Conservation (phyloP, 1,140 invertebrate genomes). For the Leptonema lineaticorne region DNA sequence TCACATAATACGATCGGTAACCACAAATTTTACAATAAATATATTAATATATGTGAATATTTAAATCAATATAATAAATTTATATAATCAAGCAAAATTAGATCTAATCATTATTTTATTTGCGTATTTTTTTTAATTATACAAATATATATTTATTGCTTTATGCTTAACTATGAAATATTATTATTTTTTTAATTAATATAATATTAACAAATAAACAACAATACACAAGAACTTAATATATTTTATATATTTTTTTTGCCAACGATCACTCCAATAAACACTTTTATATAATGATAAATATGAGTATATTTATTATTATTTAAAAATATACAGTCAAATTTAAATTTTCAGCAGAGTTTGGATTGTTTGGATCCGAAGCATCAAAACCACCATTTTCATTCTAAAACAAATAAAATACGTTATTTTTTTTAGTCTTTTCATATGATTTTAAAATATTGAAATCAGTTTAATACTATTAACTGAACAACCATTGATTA, state of each 20-base stretch:
- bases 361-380: slow-evolving; percentile 50
- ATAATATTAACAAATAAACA: too few species aligned
- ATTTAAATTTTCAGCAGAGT: slow-evolving; percentile 56
- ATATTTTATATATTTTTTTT: not conserved
- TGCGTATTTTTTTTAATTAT: not conserved
- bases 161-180: too few species aligned
- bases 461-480: too few species aligned
- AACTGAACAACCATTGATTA: too few species aligned
- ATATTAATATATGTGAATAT: not conserved
- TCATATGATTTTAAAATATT: too few species aligned
- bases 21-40: slow-evolving; percentile 14
- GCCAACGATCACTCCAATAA: not conserved
- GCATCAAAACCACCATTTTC: slow-evolving; percentile 34
- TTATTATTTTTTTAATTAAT: too few species aligned
- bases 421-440: too few species aligned
- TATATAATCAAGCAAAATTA: not conserved
- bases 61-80: not conserved
- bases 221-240: too few species aligned
- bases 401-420: slow-evolving; percentile 30
- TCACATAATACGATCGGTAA: slow-evolving; percentile 2
- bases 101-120: too few species aligned
- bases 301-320: not conserved
- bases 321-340: slow-evolving; percentile 62
- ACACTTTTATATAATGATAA: not conserved
- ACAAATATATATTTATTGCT: too few species aligned